Conservation (phyloP, 2,888 invertebrate genomes). For the Cephus nigrinus region DNA sequence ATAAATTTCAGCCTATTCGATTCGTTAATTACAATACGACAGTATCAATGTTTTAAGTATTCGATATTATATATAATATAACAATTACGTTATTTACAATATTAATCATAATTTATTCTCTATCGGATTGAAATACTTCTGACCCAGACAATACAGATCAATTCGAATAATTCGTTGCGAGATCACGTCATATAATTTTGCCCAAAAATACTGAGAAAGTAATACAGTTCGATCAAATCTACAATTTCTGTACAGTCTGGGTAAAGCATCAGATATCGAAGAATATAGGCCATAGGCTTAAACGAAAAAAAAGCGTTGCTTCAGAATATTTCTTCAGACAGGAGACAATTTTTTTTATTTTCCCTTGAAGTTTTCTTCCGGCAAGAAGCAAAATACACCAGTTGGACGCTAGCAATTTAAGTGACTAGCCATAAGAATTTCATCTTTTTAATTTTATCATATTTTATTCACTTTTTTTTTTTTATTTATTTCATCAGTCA, state of each 20-base stretch:
- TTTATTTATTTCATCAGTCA: conserved; percentile 51
- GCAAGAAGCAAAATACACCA: neutral
- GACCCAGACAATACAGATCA: neutral
- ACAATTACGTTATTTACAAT: neutral
- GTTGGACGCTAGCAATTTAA: conserved; percentile 50
- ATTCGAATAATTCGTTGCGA: neutral
- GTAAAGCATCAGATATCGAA: neutral
- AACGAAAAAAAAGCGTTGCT: neutral
- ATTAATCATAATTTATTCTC: neutral
- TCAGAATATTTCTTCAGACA: neutral
- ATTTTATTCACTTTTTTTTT: neutral
- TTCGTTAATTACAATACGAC: neutral
- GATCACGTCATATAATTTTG: neutral
- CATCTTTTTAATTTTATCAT: neutral
- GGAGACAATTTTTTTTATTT: neutral
- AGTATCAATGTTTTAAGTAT: neutral
- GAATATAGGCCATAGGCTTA: neutral
- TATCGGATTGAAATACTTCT: neutral
- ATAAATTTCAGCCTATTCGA: neutral
- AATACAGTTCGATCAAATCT: neutral
- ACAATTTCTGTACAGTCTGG: neutral
- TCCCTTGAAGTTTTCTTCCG: neutral
- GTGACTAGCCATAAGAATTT: conserved; percentile 49
- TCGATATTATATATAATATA: neutral
- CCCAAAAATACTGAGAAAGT: neutral